Conservation (phyloP, 1,140 invertebrate species). For the Probaryconus sp. region DNA sequence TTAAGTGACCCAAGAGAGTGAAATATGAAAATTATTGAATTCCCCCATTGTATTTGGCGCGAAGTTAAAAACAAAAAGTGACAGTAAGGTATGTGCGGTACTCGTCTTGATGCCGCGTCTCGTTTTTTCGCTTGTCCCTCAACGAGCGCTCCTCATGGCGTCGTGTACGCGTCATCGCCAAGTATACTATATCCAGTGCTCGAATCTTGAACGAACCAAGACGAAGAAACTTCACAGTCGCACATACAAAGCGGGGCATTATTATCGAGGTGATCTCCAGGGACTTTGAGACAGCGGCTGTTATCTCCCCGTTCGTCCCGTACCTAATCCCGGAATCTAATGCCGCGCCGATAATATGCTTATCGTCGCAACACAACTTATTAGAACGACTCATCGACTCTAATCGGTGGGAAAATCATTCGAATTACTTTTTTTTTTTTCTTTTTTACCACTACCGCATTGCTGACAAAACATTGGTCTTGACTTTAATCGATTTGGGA, state of each 20-base stretch:
- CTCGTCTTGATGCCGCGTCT: constrained; percentile 56
- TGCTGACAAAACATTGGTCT: too few species aligned
- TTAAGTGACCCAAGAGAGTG: not conserved
- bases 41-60: too few species aligned
- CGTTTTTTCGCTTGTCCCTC: constrained; percentile 57
- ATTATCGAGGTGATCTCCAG: constrained; percentile 54
- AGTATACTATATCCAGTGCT: constrained; percentile 72
- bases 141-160: constrained; percentile 66
- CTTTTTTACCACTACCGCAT: too few species aligned
- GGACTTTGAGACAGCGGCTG: constrained; percentile 40
- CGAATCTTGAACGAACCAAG: constrained; percentile 56
- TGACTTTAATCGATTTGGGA: too few species aligned
- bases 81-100: constrained; percentile 58
- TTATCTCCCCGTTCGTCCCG: constrained; percentile 5
- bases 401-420: constrained; percentile 17
- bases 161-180: constrained; percentile 74
- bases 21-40: too few species aligned
- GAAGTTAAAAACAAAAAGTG: constrained; percentile 55
- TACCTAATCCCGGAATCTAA: constrained; percentile 47
- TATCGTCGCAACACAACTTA: constrained; percentile 41
- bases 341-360: constrained; percentile 41
- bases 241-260: constrained; percentile 49
- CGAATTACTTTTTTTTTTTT: not conserved
- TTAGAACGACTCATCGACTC: constrained; percentile 19
- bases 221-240: constrained; percentile 55